A percentile compares a stretch with the other conserved stretches of the same genome.
Conservation (phyloP, 2,888 invertebrate species). For the Pristionchus mayeri region DNA sequence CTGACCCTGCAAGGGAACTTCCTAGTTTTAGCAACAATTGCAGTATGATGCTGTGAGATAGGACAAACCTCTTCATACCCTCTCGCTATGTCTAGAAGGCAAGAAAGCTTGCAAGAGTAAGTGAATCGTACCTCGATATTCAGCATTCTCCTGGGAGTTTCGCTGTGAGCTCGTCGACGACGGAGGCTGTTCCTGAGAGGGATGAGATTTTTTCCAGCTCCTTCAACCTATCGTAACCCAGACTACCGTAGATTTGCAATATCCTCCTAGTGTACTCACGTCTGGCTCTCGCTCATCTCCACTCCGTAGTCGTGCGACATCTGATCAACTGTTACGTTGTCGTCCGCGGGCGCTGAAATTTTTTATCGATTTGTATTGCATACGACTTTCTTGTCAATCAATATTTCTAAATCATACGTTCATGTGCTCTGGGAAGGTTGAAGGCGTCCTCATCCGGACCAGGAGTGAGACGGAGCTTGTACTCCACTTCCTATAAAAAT, state of each 20-base stretch:
- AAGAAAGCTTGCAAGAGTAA: not conserved
- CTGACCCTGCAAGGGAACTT: conserved; percentile 56
- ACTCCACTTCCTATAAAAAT: conserved; percentile 67
- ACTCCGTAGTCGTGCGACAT: conserved; percentile 72
- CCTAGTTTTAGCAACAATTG: not conserved
- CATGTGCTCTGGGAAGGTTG: conserved; percentile 43
- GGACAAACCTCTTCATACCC: not conserved
- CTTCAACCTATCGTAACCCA: too few species aligned
- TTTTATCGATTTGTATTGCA: too few species aligned
- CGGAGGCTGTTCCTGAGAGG: conserved; percentile 66
- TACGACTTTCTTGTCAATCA: too few species aligned
- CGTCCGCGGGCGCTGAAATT: conserved; percentile 64
- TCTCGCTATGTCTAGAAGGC: not conserved
- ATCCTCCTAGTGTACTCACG: too few species aligned
- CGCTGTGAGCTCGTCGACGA: conserved; percentile 71
- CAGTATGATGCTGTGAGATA: not conserved
- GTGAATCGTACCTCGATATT: conserved; percentile 65
- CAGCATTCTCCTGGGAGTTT: conserved; percentile 72
- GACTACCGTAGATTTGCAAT: not conserved
- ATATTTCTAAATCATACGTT: too few species aligned
- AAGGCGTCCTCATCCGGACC: conserved; percentile 67
- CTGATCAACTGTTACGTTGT: conserved; percentile 69
- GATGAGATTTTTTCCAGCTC: not conserved
- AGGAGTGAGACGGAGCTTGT: conserved; percentile 71
- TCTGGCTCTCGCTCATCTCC: conserved; percentile 70